Evolutionary conservation across 2,888 invertebrate genomes (phyloP).

Genomic region (Odontothrips loti): DNA sequence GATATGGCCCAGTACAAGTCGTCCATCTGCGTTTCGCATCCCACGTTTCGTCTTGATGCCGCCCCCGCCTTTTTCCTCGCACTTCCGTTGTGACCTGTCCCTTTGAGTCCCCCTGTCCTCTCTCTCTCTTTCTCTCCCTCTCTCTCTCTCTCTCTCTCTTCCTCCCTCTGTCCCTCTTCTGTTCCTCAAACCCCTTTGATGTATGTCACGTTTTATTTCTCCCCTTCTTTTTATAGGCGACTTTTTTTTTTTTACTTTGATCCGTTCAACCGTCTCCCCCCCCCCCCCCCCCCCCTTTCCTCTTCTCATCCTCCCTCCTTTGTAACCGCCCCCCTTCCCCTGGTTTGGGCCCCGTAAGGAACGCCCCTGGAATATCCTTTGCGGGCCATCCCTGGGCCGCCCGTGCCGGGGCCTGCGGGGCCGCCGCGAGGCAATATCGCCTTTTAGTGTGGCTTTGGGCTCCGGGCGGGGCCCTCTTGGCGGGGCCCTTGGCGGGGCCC

Average conservation of each 20-base stretch:
- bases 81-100: constrained; percentile 46
- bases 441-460: too few species aligned
- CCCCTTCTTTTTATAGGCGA: constrained; percentile 29
- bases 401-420: neutral
- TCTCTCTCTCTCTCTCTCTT: constrained; percentile 47
- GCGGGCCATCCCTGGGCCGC: neutral
- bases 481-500: too few species aligned
- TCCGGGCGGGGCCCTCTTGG: too few species aligned
- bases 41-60: constrained; percentile 27
- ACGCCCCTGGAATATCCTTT: neutral
- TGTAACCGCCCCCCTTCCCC: constrained; percentile 26
- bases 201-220: constrained; percentile 27
- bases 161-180: constrained; percentile 46
- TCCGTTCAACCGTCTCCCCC: constrained; percentile 5
- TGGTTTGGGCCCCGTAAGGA: too few species aligned
- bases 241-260: constrained; percentile 15
- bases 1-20: too few species aligned
- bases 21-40: too few species aligned
- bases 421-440: too few species aligned
- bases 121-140: constrained; percentile 52
- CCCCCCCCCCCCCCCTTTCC: constrained; percentile 37
- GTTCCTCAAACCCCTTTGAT: constrained; percentile 27
- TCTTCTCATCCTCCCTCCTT: neutral
- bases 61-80: constrained; percentile 43
- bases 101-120: constrained; percentile 55